Percentiles rank a stretch among this genome's conserved stretches.
Conservation (phyloP, 2,113 vertebrate species). For the Cottus gobio region DNA sequence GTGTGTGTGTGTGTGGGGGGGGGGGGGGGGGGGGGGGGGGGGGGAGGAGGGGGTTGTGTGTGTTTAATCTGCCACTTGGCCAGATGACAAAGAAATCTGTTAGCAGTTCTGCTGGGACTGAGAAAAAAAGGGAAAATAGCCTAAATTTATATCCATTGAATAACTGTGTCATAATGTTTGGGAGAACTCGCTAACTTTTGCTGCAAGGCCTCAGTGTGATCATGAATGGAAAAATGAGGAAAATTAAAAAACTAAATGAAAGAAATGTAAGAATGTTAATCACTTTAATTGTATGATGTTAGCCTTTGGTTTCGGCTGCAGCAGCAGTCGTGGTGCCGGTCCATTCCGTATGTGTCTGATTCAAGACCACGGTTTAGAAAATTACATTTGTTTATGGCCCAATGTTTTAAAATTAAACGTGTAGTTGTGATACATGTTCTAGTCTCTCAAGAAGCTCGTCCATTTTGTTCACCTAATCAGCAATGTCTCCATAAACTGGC, state of each 20-base stretch:
- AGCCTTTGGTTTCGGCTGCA: not conserved
- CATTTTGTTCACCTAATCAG: not conserved
- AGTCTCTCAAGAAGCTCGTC: not conserved
- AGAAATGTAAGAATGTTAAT: not conserved
- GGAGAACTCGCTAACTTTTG: not conserved
- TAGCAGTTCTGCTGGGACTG: not conserved
- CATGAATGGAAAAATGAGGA: too few species aligned
- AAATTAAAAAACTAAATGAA: not conserved
- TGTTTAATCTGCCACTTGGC: conserved; percentile 9
- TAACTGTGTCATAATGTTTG: not conserved
- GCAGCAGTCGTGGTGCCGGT: not conserved
- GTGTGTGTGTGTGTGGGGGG: not conserved
- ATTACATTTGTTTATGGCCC: not conserved
- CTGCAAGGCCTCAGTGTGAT: not conserved
- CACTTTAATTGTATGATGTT: too few species aligned
- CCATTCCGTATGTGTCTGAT: not conserved
- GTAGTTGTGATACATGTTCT: not conserved
- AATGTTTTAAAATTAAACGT: not conserved
- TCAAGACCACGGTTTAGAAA: not conserved
- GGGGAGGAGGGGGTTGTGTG: not conserved
- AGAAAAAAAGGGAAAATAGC: not conserved
- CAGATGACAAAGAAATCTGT: not conserved
- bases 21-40: too few species aligned
- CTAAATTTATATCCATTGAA: not conserved
- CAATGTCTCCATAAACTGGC: too few species aligned